Conservation (phyloP, 2,888 invertebrate genomes). For the Platycheirus albimanus region DNA sequence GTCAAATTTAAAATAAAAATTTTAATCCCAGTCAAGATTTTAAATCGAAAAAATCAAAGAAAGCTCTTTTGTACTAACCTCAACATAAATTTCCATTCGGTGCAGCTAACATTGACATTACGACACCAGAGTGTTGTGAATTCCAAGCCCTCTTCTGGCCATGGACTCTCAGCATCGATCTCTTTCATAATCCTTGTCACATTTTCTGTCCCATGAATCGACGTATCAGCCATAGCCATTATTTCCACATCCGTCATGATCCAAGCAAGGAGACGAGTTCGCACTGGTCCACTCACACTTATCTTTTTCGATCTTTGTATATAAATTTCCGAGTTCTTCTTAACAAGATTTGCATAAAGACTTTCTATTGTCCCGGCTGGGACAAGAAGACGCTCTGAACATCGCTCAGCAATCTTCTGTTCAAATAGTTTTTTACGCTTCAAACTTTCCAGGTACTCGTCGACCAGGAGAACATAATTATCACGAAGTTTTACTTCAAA, state of each 20-base stretch:
- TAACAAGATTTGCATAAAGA: conserved; percentile 92
- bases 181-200: conserved; percentile 89
- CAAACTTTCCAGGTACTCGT: conserved; percentile 96
- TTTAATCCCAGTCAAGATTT: no score
- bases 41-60: no score
- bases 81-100: conserved; percentile 93
- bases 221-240: conserved; percentile 92
- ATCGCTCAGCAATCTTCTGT: conserved; percentile 92
- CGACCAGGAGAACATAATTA: conserved; percentile 96
- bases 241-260: conserved; percentile 87
- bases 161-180: conserved; percentile 94
- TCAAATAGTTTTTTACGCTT: conserved; percentile 95
- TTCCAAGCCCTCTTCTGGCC: conserved; percentile 94
- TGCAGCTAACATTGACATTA: conserved; percentile 90
- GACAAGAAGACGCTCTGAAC: conserved; percentile 89
- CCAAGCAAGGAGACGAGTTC: conserved; percentile 94
- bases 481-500: conserved; percentile 98
- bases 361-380: conserved; percentile 95
- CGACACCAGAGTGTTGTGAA: conserved; percentile 97
- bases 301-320: conserved; percentile 92
- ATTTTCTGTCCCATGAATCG: conserved; percentile 91
- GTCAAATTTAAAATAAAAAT: no score
- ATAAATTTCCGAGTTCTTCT: conserved; percentile 97
- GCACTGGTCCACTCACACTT: conserved; percentile 84
- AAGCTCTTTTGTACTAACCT: conserved; percentile 77